A percentile compares a stretch with the other conserved stretches of the same genome.
These are phyloP conservation scores for Streptopelia turtur DNA, from an alignment of 2,797 vertebrate genomes.

Conservation along the genomic window DNA sequence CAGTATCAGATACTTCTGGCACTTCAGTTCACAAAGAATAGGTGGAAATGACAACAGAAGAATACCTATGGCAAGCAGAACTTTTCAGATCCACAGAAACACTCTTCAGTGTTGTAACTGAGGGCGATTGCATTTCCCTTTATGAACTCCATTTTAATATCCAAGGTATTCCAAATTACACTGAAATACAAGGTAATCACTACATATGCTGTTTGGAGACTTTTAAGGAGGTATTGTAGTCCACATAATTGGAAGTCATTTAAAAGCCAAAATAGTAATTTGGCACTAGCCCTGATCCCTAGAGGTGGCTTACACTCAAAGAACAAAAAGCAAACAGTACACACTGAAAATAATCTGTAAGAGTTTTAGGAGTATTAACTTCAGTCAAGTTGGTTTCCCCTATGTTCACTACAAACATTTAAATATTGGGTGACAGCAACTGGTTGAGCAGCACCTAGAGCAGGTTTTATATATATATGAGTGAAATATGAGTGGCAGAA, in stretches of 20 bases:
- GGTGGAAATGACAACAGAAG: not conserved
- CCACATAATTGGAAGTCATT: conserved; percentile 28
- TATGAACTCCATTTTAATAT: not conserved
- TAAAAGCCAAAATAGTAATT: conserved; percentile 54
- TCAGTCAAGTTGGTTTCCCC: not conserved
- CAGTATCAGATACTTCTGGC: not conserved
- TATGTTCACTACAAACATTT: not conserved
- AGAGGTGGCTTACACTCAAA: not conserved
- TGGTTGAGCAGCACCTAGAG: not conserved
- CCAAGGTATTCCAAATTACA: conserved; percentile 6
- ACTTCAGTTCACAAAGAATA: not conserved
- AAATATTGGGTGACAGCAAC: not conserved
- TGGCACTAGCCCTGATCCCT: conserved; percentile 12
- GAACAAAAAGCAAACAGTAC: not conserved
- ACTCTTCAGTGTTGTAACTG: not conserved
- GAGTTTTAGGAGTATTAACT: not conserved
- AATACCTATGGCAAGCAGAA: not conserved
- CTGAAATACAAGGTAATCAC: conserved; percentile 1
- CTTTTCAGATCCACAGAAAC: not conserved
- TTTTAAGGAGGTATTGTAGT: conserved; percentile 19
- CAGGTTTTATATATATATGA: not conserved
- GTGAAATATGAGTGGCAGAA: not conserved
- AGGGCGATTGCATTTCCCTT: not conserved
- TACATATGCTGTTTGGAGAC: conserved; percentile 1
- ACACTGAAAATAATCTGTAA: not conserved